Conservation (phyloP, 2,113 vertebrate species). For the Thalassoma bifasciatum region DNA sequence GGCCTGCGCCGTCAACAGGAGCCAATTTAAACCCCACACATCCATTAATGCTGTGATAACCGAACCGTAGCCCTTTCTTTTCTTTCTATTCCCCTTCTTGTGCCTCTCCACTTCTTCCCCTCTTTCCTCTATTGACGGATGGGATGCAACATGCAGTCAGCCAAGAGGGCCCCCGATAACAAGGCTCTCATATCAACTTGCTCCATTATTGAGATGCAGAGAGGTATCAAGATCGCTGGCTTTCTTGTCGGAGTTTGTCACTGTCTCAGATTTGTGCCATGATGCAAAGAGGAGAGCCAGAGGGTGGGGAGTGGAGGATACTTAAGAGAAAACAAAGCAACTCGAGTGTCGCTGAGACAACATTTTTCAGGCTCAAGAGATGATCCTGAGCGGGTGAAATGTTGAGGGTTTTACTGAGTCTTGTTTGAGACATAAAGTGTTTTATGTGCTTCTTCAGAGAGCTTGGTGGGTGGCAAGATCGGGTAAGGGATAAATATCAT, state of each 20-base stretch:
- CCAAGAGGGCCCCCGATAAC: conserved; percentile 82
- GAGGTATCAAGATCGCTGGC: conserved; percentile 84
- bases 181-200: conserved; percentile 82
- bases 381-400: conserved; percentile 72
- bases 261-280: conserved; percentile 81
- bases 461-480: conserved; percentile 35
- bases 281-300: conserved; percentile 74
- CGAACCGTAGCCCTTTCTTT: conserved; percentile 35
- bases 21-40: conserved; percentile 73
- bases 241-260: conserved; percentile 87
- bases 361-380: conserved; percentile 81
- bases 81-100: not conserved
- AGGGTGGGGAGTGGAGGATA: conserved; percentile 25
- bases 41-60: conserved; percentile 77
- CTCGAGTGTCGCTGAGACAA: conserved; percentile 77
- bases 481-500: conserved; percentile 60
- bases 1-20: conserved; percentile 66
- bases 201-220: conserved; percentile 82
- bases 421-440: conserved; percentile 38
- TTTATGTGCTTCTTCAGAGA: conserved; percentile 51
- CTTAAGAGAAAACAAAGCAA: conserved; percentile 63
- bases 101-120: conserved; percentile 23
- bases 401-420: conserved; percentile 41
- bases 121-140: conserved; percentile 84
- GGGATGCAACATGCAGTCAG: conserved; percentile 81